Evolutionary conservation across 2,113 vertebrate species (phyloP).

Genomic region (Passer domesticus): DNA sequence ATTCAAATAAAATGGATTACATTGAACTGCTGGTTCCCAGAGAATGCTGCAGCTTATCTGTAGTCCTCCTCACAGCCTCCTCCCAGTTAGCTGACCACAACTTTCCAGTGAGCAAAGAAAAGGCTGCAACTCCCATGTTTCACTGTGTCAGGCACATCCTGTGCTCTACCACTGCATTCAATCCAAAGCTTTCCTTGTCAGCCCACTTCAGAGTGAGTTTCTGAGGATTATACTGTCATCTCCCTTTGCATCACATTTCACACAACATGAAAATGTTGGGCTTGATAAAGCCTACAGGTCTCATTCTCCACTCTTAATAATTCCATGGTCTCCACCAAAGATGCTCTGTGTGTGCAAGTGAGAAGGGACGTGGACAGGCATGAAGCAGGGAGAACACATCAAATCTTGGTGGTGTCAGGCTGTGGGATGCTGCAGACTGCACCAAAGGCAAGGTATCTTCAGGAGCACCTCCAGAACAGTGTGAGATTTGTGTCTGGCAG

Average conservation of each 20-base stretch:
- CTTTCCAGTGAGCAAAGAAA: background rate
- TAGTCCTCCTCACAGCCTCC: background rate
- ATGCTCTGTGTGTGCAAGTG: no score
- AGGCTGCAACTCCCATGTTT: background rate
- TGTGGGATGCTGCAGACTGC: background rate
- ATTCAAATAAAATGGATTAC: background rate
- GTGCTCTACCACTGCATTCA: background rate
- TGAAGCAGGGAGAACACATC: background rate
- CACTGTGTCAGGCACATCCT: background rate
- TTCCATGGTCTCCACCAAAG: background rate
- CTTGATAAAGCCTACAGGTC: background rate
- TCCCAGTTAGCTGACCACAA: background rate
- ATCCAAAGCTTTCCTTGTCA: background rate
- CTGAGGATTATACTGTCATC: background rate
- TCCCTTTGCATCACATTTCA: background rate
- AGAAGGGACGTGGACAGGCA: background rate
- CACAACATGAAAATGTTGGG: background rate
- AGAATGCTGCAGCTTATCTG: background rate
- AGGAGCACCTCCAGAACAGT: background rate
- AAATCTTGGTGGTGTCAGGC: accelerated
- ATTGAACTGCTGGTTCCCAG: background rate
- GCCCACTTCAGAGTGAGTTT: background rate
- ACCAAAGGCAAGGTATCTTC: background rate
- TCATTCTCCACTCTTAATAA: background rate
- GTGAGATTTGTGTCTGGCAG: background rate